phyloP scores from a whole-genome alignment of 2,113 vertebrate species.

The Oncorhynchus keta region DNA sequence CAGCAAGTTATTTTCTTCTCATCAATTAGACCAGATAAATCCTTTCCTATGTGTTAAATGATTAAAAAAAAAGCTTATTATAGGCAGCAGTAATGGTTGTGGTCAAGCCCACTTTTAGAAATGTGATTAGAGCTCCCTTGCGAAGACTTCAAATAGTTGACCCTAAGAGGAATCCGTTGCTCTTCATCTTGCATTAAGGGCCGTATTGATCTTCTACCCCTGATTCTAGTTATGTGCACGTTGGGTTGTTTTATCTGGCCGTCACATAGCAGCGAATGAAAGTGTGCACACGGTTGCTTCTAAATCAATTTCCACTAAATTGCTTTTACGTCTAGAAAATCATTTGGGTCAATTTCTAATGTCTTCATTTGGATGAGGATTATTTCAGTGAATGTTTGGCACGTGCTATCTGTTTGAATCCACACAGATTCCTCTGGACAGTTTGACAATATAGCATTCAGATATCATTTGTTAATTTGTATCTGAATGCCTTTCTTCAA shows the following conservation, averaged over 20 bases:
- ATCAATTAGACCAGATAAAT: neutral
- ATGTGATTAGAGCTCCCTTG: constrained; percentile 27
- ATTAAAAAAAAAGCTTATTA: neutral
- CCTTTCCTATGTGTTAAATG: neutral
- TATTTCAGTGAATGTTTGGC: neutral
- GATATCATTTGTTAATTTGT: constrained; percentile 44
- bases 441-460: constrained; percentile 51
- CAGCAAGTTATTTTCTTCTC: neutral
- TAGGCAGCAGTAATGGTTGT: neutral
- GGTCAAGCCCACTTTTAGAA: constrained; percentile 7
- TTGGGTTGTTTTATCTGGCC: constrained; percentile 47
- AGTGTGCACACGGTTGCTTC: neutral
- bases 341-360: constrained; percentile 25
- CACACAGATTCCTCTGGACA: constrained; percentile 30
- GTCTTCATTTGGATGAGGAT: neutral
- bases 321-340: constrained; percentile 2
- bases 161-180: constrained; percentile 60
- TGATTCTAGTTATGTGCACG: constrained; percentile 54
- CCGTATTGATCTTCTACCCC: constrained; percentile 63
- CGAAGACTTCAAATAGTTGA: constrained; percentile 39
- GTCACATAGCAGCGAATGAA: neutral
- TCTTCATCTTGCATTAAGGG: constrained; percentile 61
- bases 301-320: constrained; percentile 34
- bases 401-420: neutral
- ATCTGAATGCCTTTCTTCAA: constrained; percentile 38